Evolutionary conservation across 1,140 invertebrate genomes (phyloP).

Genomic region (Drosophila novamexicana): DNA sequence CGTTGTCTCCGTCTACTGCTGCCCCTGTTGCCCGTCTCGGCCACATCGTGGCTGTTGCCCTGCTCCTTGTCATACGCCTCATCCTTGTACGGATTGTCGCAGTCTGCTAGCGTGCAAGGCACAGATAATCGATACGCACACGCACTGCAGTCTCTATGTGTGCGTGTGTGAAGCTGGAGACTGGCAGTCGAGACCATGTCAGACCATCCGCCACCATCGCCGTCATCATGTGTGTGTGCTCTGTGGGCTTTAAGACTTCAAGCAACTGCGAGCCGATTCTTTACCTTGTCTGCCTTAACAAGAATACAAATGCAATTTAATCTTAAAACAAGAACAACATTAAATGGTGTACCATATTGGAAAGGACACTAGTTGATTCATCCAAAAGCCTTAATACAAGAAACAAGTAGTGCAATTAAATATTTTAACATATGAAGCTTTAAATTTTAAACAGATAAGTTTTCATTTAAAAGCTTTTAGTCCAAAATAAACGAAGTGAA

Average conservation of each 20-base stretch:
- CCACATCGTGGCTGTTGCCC: neutral
- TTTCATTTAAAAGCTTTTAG: no score
- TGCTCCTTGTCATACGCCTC: slow-evolving; percentile 2
- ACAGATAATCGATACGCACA: slow-evolving; percentile 76
- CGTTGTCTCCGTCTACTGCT: slow-evolving; percentile 42
- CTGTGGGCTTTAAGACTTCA: neutral
- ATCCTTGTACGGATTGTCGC: slow-evolving; percentile 58
- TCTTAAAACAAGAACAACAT: neutral
- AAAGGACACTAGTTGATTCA: no score
- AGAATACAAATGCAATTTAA: neutral
- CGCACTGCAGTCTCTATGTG: slow-evolving; percentile 8
- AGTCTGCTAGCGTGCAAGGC: slow-evolving; percentile 54
- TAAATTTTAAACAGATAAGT: no score
- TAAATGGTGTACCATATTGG: neutral
- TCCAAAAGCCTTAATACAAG: no score
- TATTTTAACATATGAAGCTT: no score
- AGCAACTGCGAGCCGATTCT: neutral
- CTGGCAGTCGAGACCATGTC: slow-evolving; percentile 17
- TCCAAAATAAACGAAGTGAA: no score
- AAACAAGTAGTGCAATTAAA: no score
- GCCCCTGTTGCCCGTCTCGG: neutral
- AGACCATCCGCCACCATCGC: slow-evolving; percentile 7
- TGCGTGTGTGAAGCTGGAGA: neutral
- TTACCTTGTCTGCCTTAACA: neutral
- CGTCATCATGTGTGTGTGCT: slow-evolving; percentile 2